Conservation (phyloP, 2,113 vertebrate genomes). For the Gymnorhina tibicen region DNA sequence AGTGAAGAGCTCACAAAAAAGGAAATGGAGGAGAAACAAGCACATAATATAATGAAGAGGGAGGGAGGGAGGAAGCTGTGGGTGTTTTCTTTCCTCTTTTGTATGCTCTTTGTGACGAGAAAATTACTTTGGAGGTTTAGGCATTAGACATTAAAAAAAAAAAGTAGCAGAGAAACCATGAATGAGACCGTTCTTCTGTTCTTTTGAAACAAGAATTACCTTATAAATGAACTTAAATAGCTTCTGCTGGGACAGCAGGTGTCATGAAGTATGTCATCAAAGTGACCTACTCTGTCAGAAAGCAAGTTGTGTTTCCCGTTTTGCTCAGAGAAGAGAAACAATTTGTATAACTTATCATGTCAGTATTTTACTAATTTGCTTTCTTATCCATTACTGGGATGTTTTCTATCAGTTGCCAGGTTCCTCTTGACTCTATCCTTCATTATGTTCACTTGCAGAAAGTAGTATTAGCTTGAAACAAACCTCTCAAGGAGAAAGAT, state of each 20-base stretch:
- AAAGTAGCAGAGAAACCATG: background rate
- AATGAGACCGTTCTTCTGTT: background rate
- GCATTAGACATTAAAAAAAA: background rate
- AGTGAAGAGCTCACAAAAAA: background rate
- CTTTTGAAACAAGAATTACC: background rate
- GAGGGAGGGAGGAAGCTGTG: background rate
- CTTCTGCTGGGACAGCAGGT: background rate
- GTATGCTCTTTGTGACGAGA: background rate
- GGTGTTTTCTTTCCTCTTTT: slow-evolving; percentile 14
- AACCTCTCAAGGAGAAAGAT: background rate
- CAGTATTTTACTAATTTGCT: slow-evolving; percentile 25
- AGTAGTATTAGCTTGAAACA: background rate
- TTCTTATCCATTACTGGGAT: slow-evolving; percentile 7
- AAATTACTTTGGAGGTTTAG: slow-evolving; percentile 1
- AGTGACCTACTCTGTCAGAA: background rate
- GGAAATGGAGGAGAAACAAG: background rate
- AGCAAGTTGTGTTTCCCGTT: background rate
- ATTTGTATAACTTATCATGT: background rate
- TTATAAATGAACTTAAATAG: slow-evolving; percentile 22
- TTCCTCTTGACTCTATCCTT: slow-evolving; percentile 14
- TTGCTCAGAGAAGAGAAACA: background rate
- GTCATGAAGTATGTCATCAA: background rate
- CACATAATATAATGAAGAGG: background rate
- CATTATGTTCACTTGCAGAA: background rate
- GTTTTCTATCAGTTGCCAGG: slow-evolving; percentile 1